A percentile compares a stretch with the other conserved stretches of the same genome.
These are phyloP conservation scores for Aphelenchoides fujianensis DNA, from an alignment of 1,140 invertebrate species.

Conservation along the genomic window DNA sequence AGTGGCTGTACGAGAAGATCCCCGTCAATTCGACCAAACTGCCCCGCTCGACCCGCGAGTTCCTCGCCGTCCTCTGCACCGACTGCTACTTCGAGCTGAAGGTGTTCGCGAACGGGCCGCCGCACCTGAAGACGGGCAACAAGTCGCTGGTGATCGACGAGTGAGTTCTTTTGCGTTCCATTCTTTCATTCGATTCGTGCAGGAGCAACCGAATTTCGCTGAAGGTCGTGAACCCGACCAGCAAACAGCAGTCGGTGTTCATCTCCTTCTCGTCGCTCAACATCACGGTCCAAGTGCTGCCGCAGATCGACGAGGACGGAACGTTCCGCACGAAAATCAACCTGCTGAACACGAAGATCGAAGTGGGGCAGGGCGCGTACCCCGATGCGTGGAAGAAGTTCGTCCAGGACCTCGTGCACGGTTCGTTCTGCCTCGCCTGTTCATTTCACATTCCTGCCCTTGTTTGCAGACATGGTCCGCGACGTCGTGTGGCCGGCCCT, in stretches of 20 bases:
- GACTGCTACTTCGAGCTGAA: constrained; percentile 58
- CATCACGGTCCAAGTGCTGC: constrained; percentile 47
- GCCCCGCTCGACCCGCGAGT: constrained; percentile 55
- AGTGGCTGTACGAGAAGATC: constrained; percentile 53
- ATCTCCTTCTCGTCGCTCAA: constrained; percentile 47
- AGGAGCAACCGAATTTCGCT: constrained; percentile 56
- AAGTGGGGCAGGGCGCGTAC: constrained; percentile 57
- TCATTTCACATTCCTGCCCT: constrained; percentile 19
- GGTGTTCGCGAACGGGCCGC: constrained; percentile 54
- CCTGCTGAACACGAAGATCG: constrained; percentile 52
- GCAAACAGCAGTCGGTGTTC: constrained; percentile 52
- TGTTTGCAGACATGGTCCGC: constrained; percentile 56
- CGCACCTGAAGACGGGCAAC: constrained; percentile 46
- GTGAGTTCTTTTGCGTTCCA: constrained; percentile 32
- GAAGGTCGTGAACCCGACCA: constrained; percentile 55
- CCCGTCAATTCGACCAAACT: constrained; percentile 51
- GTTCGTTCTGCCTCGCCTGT: constrained; percentile 20
- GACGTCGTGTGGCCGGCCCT: constrained; percentile 60
- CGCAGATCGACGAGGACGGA: constrained; percentile 55
- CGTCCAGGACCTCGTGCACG: constrained; percentile 57
- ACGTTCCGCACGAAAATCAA: constrained; percentile 56
- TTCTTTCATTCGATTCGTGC: constrained; percentile 37
- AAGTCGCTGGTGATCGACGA: constrained; percentile 49
- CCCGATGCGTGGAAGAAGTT: constrained; percentile 51
- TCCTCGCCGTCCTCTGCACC: constrained; percentile 54